phyloP scores from a whole-genome alignment of 2,888 invertebrate genomes.

The Endomychus coccineus region DNA sequence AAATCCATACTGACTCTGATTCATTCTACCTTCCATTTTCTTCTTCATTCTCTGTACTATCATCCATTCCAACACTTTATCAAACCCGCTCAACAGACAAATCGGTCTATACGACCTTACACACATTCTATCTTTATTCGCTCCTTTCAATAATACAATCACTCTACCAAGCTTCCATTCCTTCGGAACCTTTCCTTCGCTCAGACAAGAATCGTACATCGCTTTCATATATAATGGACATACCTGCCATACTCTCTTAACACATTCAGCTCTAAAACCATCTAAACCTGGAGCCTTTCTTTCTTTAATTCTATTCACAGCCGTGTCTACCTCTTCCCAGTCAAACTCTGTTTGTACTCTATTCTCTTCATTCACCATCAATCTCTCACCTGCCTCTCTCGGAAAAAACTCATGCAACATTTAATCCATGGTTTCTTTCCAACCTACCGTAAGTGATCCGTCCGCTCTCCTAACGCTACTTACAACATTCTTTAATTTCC shows the following conservation, averaged over 20 bases:
- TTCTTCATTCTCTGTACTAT: slow-evolving; percentile 1
- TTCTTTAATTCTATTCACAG: not conserved
- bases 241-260: not conserved
- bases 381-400: not conserved
- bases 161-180: slow-evolving; percentile 4
- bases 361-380: not conserved
- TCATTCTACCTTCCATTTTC: not conserved
- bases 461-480: not conserved
- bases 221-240: not conserved
- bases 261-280: slow-evolving; percentile 9
- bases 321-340: slow-evolving; percentile 2
- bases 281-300: slow-evolving; percentile 15
- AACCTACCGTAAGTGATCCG: slow-evolving; percentile 1
- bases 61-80: slow-evolving; percentile 15
- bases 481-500: not conserved
- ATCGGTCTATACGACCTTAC: slow-evolving; percentile 11
- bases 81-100: slow-evolving; percentile 4
- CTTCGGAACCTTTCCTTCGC: slow-evolving; percentile 1
- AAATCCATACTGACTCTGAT: slow-evolving; percentile 14
- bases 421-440: slow-evolving; percentile 7
- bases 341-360: too few species aligned
- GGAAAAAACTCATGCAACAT: slow-evolving; percentile 10
- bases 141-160: slow-evolving; percentile 3
- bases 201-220: slow-evolving; percentile 10
- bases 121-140: not conserved